Base-by-base conservation (phyloP, 2,797 vertebrate species). In the Trematomus bernacchii region DNA sequence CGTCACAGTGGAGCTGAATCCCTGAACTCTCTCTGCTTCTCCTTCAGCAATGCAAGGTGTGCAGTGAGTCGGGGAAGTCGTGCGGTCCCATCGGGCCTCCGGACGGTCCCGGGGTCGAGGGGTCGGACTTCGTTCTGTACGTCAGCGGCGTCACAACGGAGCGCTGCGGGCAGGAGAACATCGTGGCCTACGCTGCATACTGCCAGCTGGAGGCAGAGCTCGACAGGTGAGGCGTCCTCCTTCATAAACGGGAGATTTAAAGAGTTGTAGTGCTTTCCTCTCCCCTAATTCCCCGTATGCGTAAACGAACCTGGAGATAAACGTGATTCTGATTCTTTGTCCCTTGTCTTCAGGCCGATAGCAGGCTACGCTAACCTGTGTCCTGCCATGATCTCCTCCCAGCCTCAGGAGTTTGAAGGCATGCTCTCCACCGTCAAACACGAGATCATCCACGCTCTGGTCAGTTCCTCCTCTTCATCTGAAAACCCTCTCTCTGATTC, bases 351-450 rank as follows among this genome's bases (percentile, higher is more conserved):
- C 81, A 99, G 98, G 78, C 98, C 98, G 9, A 91, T 99, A 76
- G 98, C 98, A 73, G 98, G 98, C 65, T 99, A 99, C 77, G 98
- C 98, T 77, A 99, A 99, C 91, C 94, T 99, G 85, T 99, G 98
- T 93, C 98, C 98, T 63, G 94, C 95, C 61, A 99, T 98, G 98
- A 99, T 99, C 93, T 98, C 98, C 57, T 96, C 96, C 0, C 96
- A 98, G 92, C 92, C 96, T 79, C 97, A 98, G 92, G 98, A 99
- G 83, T 99, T 98, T 73, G 62, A 96, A 73, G 98, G 97, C 80
- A 99, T 99, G 98, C 91, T 99, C 48, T 99, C 98, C 67, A 99
- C 98, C 1, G 98, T 99, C 79, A 98, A 99, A 90, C 98, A 99
- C 0, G 98, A 99, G 92, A 97, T 99, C 81, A 97, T 99, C 81